Conservation (phyloP, 2,797 vertebrate species). For the Peromyscus eremicus region DNA sequence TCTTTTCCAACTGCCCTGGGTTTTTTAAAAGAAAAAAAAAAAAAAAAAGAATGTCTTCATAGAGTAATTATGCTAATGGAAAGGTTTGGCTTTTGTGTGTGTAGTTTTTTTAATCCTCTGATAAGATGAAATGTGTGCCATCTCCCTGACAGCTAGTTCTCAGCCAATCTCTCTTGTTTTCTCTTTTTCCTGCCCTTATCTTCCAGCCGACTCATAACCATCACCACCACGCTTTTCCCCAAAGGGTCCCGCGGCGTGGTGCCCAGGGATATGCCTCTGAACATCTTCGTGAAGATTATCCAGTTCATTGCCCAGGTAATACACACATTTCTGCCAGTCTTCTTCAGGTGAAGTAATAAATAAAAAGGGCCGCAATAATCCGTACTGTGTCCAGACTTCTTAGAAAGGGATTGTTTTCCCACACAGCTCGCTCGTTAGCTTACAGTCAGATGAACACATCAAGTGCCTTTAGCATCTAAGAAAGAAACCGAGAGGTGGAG, state of each 20-base stretch:
- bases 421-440: not conserved
- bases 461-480: constrained; percentile 20
- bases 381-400: not conserved
- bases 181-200: constrained; percentile 73
- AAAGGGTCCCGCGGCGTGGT: constrained; percentile 98
- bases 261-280: constrained; percentile 99
- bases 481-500: not conserved
- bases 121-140: constrained; percentile 59
- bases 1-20: constrained; percentile 45
- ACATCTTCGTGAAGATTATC: constrained; percentile 99
- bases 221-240: constrained; percentile 98
- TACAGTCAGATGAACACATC: not conserved
- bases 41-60: not conserved
- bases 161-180: constrained; percentile 80
- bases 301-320: constrained; percentile 99
- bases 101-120: not conserved
- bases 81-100: not conserved
- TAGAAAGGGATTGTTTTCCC: constrained; percentile 4
- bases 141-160: constrained; percentile 67
- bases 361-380: not conserved
- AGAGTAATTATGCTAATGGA: constrained; percentile 63
- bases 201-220: constrained; percentile 96
- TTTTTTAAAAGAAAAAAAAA: constrained; percentile 55
- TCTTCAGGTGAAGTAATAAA: not conserved
- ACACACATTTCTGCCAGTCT: constrained; percentile 22